phyloP scores from a whole-genome alignment of 2,888 invertebrate genomes.

The Xanthia icteritia region DNA sequence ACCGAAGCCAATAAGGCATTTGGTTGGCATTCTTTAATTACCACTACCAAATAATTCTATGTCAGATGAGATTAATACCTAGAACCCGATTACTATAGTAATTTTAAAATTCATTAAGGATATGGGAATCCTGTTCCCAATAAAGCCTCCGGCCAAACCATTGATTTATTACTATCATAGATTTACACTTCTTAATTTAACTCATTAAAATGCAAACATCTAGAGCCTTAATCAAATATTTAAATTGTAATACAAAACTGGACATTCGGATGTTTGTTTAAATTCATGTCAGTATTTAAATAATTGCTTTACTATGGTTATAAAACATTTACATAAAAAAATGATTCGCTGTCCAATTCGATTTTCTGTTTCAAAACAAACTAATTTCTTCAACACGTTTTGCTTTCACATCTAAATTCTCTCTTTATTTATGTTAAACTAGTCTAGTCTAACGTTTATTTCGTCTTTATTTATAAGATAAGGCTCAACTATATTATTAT shows the following conservation, averaged over 20 bases:
- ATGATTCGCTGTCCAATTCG: conserved; percentile 17
- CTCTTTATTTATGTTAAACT: background rate
- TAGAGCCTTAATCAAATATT: conserved; percentile 65
- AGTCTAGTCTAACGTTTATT: background rate
- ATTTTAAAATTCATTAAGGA: conserved; percentile 23
- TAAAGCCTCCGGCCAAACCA: conserved; percentile 25
- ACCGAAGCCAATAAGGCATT: background rate
- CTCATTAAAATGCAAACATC: conserved; percentile 63
- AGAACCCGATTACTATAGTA: background rate
- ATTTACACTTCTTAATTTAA: conserved; percentile 60
- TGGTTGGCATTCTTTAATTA: conserved; percentile 1
- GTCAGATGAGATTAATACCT: conserved; percentile 2
- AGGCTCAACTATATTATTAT: background rate
- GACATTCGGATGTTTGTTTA: conserved; percentile 59
- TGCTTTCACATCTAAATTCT: conserved; percentile 26
- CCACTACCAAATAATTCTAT: conserved; percentile 5
- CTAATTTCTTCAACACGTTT: conserved; percentile 20
- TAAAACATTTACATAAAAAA: conserved; percentile 43
- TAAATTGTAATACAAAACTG: conserved; percentile 58
- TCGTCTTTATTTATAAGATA: background rate
- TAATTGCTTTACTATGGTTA: conserved; percentile 47
- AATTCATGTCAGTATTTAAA: conserved; percentile 51
- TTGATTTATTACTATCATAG: conserved; percentile 47
- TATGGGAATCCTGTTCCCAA: conserved; percentile 45
- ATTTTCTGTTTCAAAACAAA: conserved; percentile 29